Evolutionary conservation across 1,140 invertebrate species (phyloP).

Genomic region (Leptinotarsa lineolata): DNA sequence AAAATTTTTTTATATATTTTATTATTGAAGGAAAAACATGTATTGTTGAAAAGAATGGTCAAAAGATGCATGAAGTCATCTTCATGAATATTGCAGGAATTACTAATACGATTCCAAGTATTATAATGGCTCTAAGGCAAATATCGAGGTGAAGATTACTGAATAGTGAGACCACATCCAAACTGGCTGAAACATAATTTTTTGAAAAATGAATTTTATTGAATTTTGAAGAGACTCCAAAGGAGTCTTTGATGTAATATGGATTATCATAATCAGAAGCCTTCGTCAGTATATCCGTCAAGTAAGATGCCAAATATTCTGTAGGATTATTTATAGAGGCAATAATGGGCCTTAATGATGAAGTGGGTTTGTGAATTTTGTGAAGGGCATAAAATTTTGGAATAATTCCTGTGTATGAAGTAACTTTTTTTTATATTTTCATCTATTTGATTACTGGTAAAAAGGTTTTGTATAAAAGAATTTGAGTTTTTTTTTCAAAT

Average conservation of each 20-base stretch:
- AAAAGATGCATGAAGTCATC: not conserved
- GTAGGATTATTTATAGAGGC: not conserved
- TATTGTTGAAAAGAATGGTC: slow-evolving; percentile 1
- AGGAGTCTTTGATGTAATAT: slow-evolving; percentile 4
- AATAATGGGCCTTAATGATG: not conserved
- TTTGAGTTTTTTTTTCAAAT: not conserved
- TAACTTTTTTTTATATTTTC: not conserved
- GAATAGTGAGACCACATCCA: slow-evolving; percentile 21
- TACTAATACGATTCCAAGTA: not conserved
- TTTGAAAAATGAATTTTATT: not conserved
- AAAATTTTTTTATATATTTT: slow-evolving; percentile 12
- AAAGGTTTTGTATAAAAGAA: not conserved
- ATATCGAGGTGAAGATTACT: not conserved
- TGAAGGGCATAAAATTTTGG: not conserved
- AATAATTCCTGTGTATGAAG: not conserved
- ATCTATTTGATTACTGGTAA: not conserved
- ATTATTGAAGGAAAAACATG: not conserved
- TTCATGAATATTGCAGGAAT: slow-evolving; percentile 6
- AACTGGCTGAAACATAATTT: slow-evolving; percentile 4
- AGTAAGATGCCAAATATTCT: no score
- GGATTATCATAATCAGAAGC: no score
- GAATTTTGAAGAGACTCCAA: not conserved
- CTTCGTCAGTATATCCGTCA: no score
- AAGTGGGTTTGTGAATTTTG: not conserved
- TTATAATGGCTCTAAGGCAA: not conserved